A percentile compares a stretch with the other conserved stretches of the same genome.
Conservation (phyloP, 2,797 vertebrate genomes). For the Melopsittacus undulatus region DNA sequence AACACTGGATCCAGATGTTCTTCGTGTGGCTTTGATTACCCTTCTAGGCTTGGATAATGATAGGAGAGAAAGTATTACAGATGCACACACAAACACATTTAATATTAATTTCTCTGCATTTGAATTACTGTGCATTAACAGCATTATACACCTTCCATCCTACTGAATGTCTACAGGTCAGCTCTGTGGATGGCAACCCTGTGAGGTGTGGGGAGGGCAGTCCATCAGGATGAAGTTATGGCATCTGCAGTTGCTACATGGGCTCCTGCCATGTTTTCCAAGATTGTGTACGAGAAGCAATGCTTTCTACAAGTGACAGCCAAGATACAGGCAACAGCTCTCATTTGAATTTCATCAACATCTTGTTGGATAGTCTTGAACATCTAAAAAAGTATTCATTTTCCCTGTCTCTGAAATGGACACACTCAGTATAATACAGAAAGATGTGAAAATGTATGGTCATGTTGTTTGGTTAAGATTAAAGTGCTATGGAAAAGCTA, state of each 20-base stretch:
- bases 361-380: not conserved
- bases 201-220: not conserved
- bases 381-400: accelerated
- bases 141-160: not conserved
- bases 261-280: not conserved
- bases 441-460: accelerated
- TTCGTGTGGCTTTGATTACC: slow-evolving; percentile 23
- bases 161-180: accelerated
- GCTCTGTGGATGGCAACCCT: accelerated
- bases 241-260: accelerated
- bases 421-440: not conserved
- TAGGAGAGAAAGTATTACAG: not conserved
- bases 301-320: not conserved
- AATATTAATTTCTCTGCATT: not conserved
- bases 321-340: not conserved
- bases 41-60: not conserved
- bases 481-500: not conserved
- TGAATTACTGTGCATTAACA: not conserved
- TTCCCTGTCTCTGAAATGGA: not conserved
- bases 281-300: accelerated
- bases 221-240: not conserved
- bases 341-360: not conserved
- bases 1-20: slow-evolving; percentile 13
- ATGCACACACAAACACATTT: not conserved
- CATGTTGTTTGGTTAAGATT: not conserved